Evolutionary conservation across 2,888 invertebrate species (phyloP).

Genomic region (Nomada fucata): DNA sequence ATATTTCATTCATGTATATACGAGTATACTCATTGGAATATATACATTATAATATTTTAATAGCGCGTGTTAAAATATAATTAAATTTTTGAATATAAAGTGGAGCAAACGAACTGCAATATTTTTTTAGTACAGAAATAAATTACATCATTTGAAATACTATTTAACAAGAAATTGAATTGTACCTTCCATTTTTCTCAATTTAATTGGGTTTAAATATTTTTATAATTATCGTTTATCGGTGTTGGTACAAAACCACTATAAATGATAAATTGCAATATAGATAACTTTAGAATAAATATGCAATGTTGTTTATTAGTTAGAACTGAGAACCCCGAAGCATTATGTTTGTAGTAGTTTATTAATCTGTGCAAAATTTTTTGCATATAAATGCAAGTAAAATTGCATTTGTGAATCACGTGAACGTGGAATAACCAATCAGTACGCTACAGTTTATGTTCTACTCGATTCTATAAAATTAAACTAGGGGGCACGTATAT

Average conservation of each 20-base stretch:
- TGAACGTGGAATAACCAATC: conserved; percentile 20
- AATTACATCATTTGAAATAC: neutral
- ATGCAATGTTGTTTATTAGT: neutral
- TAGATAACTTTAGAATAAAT: conserved; percentile 18
- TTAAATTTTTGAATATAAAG: no score
- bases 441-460: conserved; percentile 4
- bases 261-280: neutral
- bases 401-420: conserved; percentile 12
- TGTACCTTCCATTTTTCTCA: conserved; percentile 28
- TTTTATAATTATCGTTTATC: neutral
- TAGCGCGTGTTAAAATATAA: no score
- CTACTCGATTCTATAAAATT: conserved; percentile 17
- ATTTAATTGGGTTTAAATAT: neutral
- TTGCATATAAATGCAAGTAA: neutral
- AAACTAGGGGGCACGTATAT: conserved; percentile 21
- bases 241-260: neutral
- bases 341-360: neutral
- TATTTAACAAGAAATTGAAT: neutral
- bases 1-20: no score
- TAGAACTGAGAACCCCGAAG: neutral
- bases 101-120: no score
- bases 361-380: conserved; percentile 1
- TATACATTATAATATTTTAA: no score
- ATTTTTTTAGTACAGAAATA: no score
- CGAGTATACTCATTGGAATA: no score